Base-by-base conservation (phyloP, 2,888 invertebrate genomes). In the Nomada hirtipes region DNA sequence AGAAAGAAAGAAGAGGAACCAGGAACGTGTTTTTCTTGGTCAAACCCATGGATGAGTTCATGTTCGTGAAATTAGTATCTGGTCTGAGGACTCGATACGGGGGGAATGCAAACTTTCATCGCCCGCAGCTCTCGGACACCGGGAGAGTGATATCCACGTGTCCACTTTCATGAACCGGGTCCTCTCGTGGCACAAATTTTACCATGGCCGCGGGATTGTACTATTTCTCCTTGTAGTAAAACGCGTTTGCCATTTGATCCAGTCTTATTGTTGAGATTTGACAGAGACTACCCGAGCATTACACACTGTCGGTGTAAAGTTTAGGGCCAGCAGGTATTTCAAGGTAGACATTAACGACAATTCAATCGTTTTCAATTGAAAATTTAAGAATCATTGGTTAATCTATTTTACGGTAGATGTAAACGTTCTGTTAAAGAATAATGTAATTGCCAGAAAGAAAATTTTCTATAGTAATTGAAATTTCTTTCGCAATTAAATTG, bases 31-130 rank as follows among this genome's bases (percentile, higher is more conserved):
- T 86, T 75, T 84, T 75, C 71, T 74, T 65, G 55, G 23, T 23
- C 18, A 53, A 59, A 47, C 59, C 29, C 65, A 72, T 79, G 78
- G 80, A 81, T 76, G 85, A 76, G 79, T 75, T 74, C 70, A 70
- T 59, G 70, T 61, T 85, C 83, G 80, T 80, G 87, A 87, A 87
- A 87, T 87, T 87, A 82, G 86, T 80, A 75, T 73, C 75, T 59
- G 76, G 73, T 74, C 53, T 82, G 69, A 72, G 67, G 72, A 73
- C 63, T 67, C 78, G 76, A 76, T 74, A 61, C 79, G 57, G 36
- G 76, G 76, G 72, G 82, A 86, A 80, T 79, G 85, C 70, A 60
- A 80, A 88, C 88, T 88, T 88, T 88, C 88, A 88, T 88, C 88
- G 88, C 88, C 86, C 47, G 83, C n/a, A 84, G 88, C 86, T 72